These are phyloP conservation scores for Trachops cirrhosus DNA, from an alignment of 2,797 vertebrate species.

Conservation along the genomic window DNA sequence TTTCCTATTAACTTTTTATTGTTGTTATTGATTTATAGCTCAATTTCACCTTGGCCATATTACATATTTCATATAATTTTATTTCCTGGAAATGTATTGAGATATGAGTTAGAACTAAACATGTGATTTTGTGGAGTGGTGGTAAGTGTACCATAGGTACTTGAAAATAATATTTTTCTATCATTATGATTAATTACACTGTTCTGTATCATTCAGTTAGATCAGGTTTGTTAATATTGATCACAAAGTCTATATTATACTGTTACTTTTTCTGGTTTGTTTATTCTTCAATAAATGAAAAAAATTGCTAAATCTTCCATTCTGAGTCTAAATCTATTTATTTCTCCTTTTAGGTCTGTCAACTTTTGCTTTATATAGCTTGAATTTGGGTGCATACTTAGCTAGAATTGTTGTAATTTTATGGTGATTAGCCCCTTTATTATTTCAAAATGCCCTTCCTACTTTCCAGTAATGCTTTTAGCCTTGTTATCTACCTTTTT, in stretches of 20 bases:
- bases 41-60: neutral
- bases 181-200: neutral
- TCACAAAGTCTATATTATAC: neutral
- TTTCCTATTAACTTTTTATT: neutral
- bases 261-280: neutral
- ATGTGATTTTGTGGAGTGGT: neutral
- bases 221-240: neutral
- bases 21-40: neutral
- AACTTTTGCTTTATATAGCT: neutral
- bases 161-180: neutral
- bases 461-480: neutral
- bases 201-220: neutral
- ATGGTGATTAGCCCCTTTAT: neutral
- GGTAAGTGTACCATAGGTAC: neutral
- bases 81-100: neutral
- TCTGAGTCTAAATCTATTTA: neutral
- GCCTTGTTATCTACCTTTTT: neutral
- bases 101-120: neutral
- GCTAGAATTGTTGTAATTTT: neutral
- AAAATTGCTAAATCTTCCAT: neutral
- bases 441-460: neutral
- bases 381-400: neutral
- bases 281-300: neutral
- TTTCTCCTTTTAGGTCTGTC: neutral
- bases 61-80: neutral